phyloP scores from a whole-genome alignment of 2,888 invertebrate species.

The Boloria selene region DNA sequence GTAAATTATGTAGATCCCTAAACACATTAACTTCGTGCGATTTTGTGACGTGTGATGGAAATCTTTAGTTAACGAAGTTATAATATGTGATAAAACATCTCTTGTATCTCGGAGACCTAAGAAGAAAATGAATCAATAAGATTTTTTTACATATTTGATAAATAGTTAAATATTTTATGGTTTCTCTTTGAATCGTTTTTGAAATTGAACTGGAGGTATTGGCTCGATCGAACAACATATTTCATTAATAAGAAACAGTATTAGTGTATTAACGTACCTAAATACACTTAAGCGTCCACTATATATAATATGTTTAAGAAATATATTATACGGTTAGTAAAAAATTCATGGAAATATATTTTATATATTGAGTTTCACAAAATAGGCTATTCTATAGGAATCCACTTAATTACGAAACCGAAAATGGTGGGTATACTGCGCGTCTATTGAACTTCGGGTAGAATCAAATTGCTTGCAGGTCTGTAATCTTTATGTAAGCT shows the following conservation, averaged over 20 bases:
- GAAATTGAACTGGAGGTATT: no score
- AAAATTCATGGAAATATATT: neutral
- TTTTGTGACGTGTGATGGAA: conserved; percentile 2
- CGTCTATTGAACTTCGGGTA: conserved; percentile 19
- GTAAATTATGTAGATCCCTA: conserved; percentile 27
- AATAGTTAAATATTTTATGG: no score
- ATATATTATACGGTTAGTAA: neutral
- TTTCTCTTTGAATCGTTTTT: no score
- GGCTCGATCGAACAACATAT: no score
- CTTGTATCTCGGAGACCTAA: neutral
- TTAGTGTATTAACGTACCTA: no score
- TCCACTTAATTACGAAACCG: conserved; percentile 24
- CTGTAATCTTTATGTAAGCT: conserved; percentile 13
- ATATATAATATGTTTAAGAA: no score
- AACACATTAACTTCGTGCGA: conserved; percentile 17
- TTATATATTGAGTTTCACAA: neutral
- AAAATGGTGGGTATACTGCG: conserved; percentile 17
- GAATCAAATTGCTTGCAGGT: conserved; percentile 23
- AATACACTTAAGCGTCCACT: no score
- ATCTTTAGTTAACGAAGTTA: neutral
- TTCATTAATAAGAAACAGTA: no score
- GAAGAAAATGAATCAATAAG: no score
- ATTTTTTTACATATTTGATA: no score
- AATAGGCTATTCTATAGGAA: conserved; percentile 5
- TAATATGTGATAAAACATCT: neutral